Evolutionary conservation across 2,888 invertebrate genomes (phyloP), one percentile per base, ranked within the genome.

Genomic region (Perizoma flavofasciatum): DNA sequence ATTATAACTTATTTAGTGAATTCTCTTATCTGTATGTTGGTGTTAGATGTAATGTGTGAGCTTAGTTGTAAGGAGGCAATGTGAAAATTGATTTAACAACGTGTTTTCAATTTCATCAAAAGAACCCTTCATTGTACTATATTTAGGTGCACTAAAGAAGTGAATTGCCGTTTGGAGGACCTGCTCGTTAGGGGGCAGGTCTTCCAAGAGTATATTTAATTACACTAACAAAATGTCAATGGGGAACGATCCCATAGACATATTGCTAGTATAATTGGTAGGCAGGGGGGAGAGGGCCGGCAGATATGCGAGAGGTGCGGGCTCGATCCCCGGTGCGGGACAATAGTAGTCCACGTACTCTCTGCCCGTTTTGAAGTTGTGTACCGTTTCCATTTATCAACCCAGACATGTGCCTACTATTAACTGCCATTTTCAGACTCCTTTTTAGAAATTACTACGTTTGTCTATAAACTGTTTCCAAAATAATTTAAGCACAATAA

Each of bases 1-100:
- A 81, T 70, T 77, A 81, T 83, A 85, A 86, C 81, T 85, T 89
- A 87, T 83, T 88, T 44, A 44, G 44, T 44, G 44, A 44, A 44
- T 44, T 44, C 11, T 44, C 22, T 44, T 7, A 37, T 37, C 6
- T 77, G 8, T 41, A 88, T 78, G 81, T 90, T 87, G 86, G 81
- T 88, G 87, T 89, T 86, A 86, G 85, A 72, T 70, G 79, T 84
- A 84, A 81, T 75, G 79, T 76, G 82, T 77, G 78, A 78, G 75
- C 61, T 59, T 70, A 65, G 49, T n/a, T 33, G 3, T 47, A 59
- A 69, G 64, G 63, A 63, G 61, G 50, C 51, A 57, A 57, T 22
- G 54, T 59, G 55, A 52, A 57, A 54, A 50, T 59, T 40, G 44
- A 61, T 61, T 51, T 55, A 51, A 47, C 44, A 52, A 52, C 61